A percentile compares a stretch with the other conserved stretches of the same genome.
phyloP scores from a whole-genome alignment of 2,797 vertebrate genomes.

The Bovichtus diacanthus region DNA sequence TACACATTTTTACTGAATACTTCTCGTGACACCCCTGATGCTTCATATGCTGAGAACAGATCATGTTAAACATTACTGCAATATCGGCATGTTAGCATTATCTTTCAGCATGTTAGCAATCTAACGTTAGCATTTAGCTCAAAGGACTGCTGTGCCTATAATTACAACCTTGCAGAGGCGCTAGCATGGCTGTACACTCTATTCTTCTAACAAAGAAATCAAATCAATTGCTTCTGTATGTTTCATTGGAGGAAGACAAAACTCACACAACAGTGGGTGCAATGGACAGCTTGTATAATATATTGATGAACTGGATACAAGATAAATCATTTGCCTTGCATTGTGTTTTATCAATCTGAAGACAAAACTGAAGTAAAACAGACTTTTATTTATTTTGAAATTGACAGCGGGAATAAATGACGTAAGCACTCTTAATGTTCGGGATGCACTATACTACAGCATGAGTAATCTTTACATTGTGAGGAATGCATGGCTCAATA shows the following conservation, averaged over 20 bases:
- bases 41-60: too few species aligned
- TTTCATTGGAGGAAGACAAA: background rate
- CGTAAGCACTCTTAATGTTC: conserved; percentile 24
- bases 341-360: conserved; percentile 15
- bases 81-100: too few species aligned
- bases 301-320: background rate
- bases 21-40: too few species aligned
- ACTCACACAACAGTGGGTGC: background rate
- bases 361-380: conserved; percentile 32
- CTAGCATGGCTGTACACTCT: background rate
- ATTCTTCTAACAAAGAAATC: background rate
- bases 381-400: conserved; percentile 31
- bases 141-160: background rate
- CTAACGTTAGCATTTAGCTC: background rate
- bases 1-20: too few species aligned
- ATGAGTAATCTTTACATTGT: conserved; percentile 28
- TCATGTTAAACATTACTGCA: too few species aligned
- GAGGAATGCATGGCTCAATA: conserved; percentile 33
- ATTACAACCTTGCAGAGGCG: background rate
- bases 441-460: background rate
- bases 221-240: background rate
- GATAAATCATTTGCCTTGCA: background rate
- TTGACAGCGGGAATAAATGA: conserved; percentile 30
- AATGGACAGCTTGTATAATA: conserved; percentile 3
- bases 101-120: background rate